phyloP scores from a whole-genome alignment of 2,113 vertebrate species.

The Chloroceryle aenea region DNA sequence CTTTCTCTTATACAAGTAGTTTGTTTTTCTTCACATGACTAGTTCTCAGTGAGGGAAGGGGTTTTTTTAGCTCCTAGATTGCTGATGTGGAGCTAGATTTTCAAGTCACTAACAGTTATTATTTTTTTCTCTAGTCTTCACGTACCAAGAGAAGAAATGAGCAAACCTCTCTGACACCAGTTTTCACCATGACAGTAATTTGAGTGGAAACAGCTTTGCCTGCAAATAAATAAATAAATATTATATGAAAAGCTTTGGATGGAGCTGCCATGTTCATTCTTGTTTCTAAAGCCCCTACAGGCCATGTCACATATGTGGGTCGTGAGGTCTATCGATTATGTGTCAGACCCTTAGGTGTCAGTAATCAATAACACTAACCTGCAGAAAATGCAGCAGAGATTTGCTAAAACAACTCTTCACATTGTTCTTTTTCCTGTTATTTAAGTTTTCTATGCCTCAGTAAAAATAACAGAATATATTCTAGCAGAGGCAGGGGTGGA shows the following conservation, averaged over 20 bases:
- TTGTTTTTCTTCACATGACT: background rate
- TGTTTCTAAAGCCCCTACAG: conserved; percentile 79
- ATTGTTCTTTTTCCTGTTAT: conserved; percentile 32
- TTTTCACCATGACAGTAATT: conserved; percentile 55
- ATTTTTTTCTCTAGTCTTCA: background rate
- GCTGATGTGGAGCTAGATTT: background rate
- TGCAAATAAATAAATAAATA: conserved; percentile 70
- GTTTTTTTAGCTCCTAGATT: background rate
- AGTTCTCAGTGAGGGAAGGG: fast-evolving
- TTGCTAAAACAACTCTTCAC: conserved; percentile 48
- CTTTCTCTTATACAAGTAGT: background rate
- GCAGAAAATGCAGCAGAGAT: conserved; percentile 75
- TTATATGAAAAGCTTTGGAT: conserved; percentile 68
- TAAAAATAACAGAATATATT: background rate
- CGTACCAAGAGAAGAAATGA: background rate
- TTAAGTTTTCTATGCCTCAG: background rate
- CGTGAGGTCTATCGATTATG: conserved; percentile 80
- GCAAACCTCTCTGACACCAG: conserved; percentile 5
- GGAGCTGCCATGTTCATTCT: conserved; percentile 77
- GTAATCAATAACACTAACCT: conserved; percentile 84
- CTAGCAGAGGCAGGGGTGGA: background rate
- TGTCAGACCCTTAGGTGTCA: conserved; percentile 79
- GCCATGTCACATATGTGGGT: conserved; percentile 81
- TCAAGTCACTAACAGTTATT: background rate
- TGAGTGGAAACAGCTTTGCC: conserved; percentile 65